Base-by-base conservation (phyloP, 2,113 vertebrate genomes). In the Embiotoca jacksoni region DNA sequence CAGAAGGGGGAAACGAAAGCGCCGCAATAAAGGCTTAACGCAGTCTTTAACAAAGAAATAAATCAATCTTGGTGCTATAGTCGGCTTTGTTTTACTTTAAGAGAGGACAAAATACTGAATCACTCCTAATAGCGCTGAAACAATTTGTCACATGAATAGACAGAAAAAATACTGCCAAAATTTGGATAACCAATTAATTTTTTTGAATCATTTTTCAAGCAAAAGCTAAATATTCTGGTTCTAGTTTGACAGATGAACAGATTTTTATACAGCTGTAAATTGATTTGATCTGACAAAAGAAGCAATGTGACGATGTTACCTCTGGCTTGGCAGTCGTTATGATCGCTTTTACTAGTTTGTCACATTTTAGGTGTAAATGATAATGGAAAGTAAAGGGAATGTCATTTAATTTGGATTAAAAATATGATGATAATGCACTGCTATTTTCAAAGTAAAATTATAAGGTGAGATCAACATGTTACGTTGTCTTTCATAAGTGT, bases 21-120 rank as follows among this genome's bases (percentile, higher is more conserved):
- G 23, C 23, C 23, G 23, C 23, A 23, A 23, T 23, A 23, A 23
- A 23, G 23, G 23, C 58, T 10, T 59, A 14, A 59, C 61, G 13
- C n/a, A 44, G 0, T 36, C 49, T 62, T 57, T 61, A 73, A 47
- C 32, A 3, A 65, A 6, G 31, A 70, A 60, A 59, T 64, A 36
- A 73, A 69, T 71, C 9, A 41, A 5, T 23, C 30, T n/a, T 9
- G 52, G 7, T 64, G 30, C 4, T 36, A 23, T 23, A 23, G 23
- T 54, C 3, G 39, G 14, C 39, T 35, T 57, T 41, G 37, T 1
- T 11, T 65, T 1, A 49, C 39, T 16, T 16, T 59, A 37, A 52
- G 13, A 30, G 23, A 2, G 30, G 44, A 32, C 32, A 56, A 72
- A 50, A 44, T 52, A 3, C 33, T 72, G 2, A 16, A 52, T 58